Evolutionary conservation across 2,888 invertebrate species (phyloP).

Genomic region (Uropetala carovei): DNA sequence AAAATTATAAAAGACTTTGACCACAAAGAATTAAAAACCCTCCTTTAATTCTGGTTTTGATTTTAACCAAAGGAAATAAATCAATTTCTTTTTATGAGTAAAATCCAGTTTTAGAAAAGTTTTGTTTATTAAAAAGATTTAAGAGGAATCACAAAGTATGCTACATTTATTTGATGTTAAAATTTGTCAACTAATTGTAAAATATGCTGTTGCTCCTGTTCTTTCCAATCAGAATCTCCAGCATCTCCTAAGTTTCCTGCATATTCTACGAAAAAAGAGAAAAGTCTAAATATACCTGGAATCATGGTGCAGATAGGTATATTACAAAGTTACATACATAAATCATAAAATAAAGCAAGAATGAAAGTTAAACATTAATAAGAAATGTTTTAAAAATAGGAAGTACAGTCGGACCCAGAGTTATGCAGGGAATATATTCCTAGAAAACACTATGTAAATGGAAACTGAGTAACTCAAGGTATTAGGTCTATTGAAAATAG

Average conservation of each 20-base stretch:
- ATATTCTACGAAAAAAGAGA: constrained; percentile 82
- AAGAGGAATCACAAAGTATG: background rate
- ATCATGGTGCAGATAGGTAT: too few relatives aligned
- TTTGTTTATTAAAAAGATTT: constrained; percentile 49
- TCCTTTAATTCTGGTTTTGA: too few relatives aligned
- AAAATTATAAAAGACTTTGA: background rate
- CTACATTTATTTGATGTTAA: constrained; percentile 75
- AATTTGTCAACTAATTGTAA: constrained; percentile 95
- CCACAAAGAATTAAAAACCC: background rate
- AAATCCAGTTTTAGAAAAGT: background rate
- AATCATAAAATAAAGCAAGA: too few relatives aligned
- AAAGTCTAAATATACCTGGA: background rate
- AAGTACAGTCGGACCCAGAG: too few relatives aligned
- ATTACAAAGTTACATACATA: too few relatives aligned
- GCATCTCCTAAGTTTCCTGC: constrained; percentile 96
- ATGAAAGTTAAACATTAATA: too few relatives aligned
- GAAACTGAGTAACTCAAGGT: too few relatives aligned
- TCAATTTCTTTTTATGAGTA: background rate
- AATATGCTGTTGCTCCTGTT: constrained; percentile 94
- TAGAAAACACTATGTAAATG: too few relatives aligned
- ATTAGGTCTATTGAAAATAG: too few relatives aligned
- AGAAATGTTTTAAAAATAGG: too few relatives aligned
- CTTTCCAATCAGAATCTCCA: constrained; percentile 89
- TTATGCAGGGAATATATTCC: too few relatives aligned
- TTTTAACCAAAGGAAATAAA: too few relatives aligned